phyloP scores from a whole-genome alignment of 2,797 vertebrate genomes.

The Masticophis lateralis region DNA sequence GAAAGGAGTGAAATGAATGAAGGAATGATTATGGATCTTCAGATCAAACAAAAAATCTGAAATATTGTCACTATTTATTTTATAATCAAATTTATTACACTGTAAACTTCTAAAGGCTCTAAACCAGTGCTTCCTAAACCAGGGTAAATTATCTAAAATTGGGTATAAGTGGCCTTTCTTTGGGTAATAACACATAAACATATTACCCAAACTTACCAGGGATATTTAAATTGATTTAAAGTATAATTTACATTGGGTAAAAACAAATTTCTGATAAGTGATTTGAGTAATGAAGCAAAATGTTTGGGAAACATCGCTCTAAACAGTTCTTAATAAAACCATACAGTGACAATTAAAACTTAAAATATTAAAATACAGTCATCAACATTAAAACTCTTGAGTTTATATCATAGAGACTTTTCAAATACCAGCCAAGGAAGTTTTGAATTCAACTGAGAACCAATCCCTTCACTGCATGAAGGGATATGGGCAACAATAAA shows the following conservation, averaged over 20 bases:
- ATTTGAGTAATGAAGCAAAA: neutral
- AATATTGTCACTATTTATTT: neutral
- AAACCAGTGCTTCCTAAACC: neutral
- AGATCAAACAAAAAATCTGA: no score
- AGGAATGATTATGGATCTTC: neutral
- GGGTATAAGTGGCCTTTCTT: neutral
- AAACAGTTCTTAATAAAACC: neutral
- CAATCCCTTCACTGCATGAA: neutral
- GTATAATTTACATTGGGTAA: neutral
- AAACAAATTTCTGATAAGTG: neutral
- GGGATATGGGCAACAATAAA: neutral
- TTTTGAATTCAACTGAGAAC: neutral
- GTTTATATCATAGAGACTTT: neutral
- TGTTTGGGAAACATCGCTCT: neutral
- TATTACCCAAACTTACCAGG: neutral
- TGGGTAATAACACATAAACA: neutral
- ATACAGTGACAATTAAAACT: neutral
- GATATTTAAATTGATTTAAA: neutral
- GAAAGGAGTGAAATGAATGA: no score
- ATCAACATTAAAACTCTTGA: neutral
- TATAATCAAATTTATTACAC: neutral
- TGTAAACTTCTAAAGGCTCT: neutral
- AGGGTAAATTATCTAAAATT: neutral
- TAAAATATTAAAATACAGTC: neutral
- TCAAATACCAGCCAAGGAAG: neutral